Percentiles rank a stretch among this genome's conserved stretches.
Evolutionary conservation across 2,113 vertebrate genomes (phyloP).

Genomic region (Callopanchax toddi): DNA sequence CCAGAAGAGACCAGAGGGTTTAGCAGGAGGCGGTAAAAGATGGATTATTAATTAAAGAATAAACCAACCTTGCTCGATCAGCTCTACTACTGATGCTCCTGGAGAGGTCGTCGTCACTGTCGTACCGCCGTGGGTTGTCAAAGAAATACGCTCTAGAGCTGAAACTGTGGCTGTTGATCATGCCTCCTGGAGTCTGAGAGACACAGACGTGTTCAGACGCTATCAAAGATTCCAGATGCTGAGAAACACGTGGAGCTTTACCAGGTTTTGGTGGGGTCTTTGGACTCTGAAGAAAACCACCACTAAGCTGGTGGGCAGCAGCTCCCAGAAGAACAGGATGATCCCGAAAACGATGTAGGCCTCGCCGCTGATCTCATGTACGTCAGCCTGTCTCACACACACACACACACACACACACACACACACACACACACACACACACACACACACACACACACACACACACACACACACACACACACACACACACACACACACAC

Average conservation of each 20-base stretch:
- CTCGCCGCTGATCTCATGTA: slow-evolving; percentile 83
- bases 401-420: too few species aligned
- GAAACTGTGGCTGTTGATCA: slow-evolving; percentile 94
- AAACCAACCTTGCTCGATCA: slow-evolving; percentile 83
- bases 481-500: too few species aligned
- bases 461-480: too few species aligned
- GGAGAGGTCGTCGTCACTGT: slow-evolving; percentile 94
- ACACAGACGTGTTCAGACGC: neutral
- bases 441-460: too few species aligned
- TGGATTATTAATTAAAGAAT: neutral
- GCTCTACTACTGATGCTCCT: slow-evolving; percentile 81
- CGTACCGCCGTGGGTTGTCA: slow-evolving; percentile 93
- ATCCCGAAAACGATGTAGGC: slow-evolving; percentile 92
- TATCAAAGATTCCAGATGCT: neutral
- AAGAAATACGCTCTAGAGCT: slow-evolving; percentile 96
- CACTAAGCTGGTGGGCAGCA: slow-evolving; percentile 90
- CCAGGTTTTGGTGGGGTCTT: slow-evolving; percentile 91
- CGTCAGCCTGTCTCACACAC: slow-evolving; percentile 83
- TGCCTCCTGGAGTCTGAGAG: slow-evolving; percentile 86
- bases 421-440: slow-evolving; percentile 15
- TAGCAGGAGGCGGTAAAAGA: slow-evolving; percentile 2
- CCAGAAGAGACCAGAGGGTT: neutral
- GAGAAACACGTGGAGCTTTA: slow-evolving; percentile 60
- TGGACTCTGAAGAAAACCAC: slow-evolving; percentile 95
- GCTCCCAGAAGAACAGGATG: slow-evolving; percentile 95